Conservation (phyloP, 2,113 vertebrate species). For the Nothobranchius kuhntae region DNA sequence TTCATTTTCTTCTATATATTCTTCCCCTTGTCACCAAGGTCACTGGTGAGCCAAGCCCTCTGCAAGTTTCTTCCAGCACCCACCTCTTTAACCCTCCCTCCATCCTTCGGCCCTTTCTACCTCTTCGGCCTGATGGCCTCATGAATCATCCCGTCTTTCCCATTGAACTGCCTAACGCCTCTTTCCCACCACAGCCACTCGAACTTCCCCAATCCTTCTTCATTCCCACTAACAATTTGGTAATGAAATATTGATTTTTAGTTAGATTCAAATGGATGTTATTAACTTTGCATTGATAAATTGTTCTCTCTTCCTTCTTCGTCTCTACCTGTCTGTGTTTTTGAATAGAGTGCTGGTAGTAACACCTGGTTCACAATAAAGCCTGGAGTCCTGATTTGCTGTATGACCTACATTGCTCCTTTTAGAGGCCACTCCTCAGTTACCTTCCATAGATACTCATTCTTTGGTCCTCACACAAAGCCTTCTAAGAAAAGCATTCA, state of each 20-base stretch:
- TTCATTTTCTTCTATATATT: conserved; percentile 87
- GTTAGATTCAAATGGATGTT: conserved; percentile 99
- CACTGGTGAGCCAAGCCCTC: conserved; percentile 82
- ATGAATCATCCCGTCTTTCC: conserved; percentile 99
- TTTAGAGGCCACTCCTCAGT: conserved; percentile 34
- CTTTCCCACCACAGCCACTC: conserved; percentile 88
- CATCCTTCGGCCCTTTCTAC: conserved; percentile 82
- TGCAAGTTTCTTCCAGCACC: conserved; percentile 82
- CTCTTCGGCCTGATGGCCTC: conserved; percentile 80
- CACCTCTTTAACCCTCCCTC: conserved; percentile 84
- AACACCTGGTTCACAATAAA: conserved; percentile 71
- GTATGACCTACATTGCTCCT: conserved; percentile 60
- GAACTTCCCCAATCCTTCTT: conserved; percentile 99
- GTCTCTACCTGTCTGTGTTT: conserved; percentile 53
- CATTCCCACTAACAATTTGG: conserved; percentile 99
- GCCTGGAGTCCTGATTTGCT: conserved; percentile 47
- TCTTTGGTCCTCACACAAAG: conserved; percentile 4
- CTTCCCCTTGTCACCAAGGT: conserved; percentile 86
- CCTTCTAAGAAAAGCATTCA: conserved; percentile 34
- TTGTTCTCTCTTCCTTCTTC: conserved; percentile 81
- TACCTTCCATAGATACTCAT: background rate
- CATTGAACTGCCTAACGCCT: conserved; percentile 93
- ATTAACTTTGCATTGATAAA: conserved; percentile 99
- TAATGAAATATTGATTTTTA: conserved; percentile 99
- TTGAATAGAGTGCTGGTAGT: conserved; percentile 57